phyloP scores from a whole-genome alignment of 1,140 invertebrate species.

The Zaprionus vittiger region DNA sequence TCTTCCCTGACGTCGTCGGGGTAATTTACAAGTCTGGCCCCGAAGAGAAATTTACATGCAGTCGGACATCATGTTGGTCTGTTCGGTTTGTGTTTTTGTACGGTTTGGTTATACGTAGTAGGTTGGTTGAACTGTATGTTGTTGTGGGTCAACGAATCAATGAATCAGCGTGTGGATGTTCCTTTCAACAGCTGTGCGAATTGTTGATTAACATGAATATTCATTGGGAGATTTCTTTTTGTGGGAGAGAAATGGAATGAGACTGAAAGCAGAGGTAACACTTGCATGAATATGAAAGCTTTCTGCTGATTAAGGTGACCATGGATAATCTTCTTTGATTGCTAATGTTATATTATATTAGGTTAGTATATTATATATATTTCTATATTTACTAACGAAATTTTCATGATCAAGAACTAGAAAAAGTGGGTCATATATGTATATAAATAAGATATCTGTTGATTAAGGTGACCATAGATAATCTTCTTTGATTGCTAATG shows the following conservation, averaged over 20 bases:
- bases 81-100: slow-evolving; percentile 5
- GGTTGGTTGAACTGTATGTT: slow-evolving; percentile 55
- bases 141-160: slow-evolving; percentile 77
- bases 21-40: slow-evolving; percentile 71
- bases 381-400: too few species aligned
- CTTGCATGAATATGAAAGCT: background rate
- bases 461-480: background rate
- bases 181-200: slow-evolving; percentile 65
- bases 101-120: slow-evolving; percentile 17
- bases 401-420: too few species aligned
- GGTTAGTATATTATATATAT: background rate
- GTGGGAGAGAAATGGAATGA: background rate
- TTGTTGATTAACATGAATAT: slow-evolving; percentile 39
- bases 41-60: slow-evolving; percentile 63
- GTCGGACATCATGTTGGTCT: slow-evolving; percentile 36
- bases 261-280: background rate
- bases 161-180: slow-evolving; percentile 66
- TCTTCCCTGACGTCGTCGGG: slow-evolving; percentile 50
- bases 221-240: slow-evolving; percentile 4
- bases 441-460: background rate
- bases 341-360: background rate
- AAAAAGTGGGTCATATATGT: too few species aligned
- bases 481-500: background rate
- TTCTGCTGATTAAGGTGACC: background rate
- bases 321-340: background rate